Base-by-base conservation (phyloP, 2,797 vertebrate genomes). In the Iguana delicatissima region DNA sequence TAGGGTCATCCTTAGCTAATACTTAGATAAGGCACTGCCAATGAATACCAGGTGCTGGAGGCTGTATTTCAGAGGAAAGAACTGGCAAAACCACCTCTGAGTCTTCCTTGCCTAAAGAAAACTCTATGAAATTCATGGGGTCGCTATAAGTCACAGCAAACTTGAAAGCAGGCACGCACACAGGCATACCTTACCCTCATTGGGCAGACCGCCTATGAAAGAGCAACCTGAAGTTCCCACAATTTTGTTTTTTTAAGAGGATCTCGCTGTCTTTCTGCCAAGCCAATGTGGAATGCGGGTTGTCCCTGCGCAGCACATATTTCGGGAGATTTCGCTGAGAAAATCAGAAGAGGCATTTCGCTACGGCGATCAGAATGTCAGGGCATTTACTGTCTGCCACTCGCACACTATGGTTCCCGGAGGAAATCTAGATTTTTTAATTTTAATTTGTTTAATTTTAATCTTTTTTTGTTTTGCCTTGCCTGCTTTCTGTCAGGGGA, bases 331-430 rank as follows among this genome's bases (percentile, higher is more conserved):
- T 81, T 77, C 80, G 0, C 3, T 0, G 90, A 73, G 84, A 77
- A 35, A 38, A 52, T 72, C 64, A 16, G 42, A 64, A 59, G 62
- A 52, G 86, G 29, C 22, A 20, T 83, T 62, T n/a, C 32, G 80
- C 32, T n/a, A 22, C 10, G 29, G 69, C 38, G 35, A 16, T 26
- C n/a, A 81, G 52, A 89, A 90, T 92, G 85, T 92, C 80, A 12
- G 92, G 92, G 80, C 12, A 73, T 85, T 94, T 91, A 93, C 89
- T 95, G 96, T 96, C 96, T 90, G 97, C 98, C 98, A 98, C 96
- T 98, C 98, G 5, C 97, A 94, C 98, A 97, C 97, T 97, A 97
- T 95, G 96, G 95, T 97, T 95, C 97, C 96, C 97, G 94, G 87
- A 95, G 95, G 96, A 98, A 96, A 89, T 92, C 90, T 91, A 92